These are phyloP conservation scores for Phalera bucephala DNA, from an alignment of 2,888 invertebrate genomes.

Conservation along the genomic window DNA sequence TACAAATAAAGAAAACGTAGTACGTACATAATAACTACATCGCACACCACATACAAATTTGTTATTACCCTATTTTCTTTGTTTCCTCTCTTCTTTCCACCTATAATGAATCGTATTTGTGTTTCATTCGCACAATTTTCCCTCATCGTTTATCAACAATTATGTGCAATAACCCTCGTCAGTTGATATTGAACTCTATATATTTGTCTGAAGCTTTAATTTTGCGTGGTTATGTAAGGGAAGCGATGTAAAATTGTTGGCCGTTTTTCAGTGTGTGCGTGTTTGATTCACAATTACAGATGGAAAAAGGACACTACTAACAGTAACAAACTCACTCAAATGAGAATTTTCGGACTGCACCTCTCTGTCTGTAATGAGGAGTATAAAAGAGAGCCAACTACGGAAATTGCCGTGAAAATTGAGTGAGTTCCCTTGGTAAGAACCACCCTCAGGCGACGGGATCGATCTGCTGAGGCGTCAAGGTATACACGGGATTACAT, in stretches of 20 bases:
- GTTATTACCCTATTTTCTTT: conserved; percentile 19
- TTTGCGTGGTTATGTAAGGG: neutral
- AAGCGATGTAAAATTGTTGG: conserved; percentile 14
- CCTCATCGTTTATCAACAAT: conserved; percentile 43
- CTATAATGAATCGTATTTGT: conserved; percentile 13
- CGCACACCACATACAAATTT: conserved; percentile 24
- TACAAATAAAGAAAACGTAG: conserved; percentile 37
- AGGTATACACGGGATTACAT: conserved; percentile 35
- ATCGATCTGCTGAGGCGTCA: conserved; percentile 58
- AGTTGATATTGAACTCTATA: conserved; percentile 15
- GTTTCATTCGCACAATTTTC: conserved; percentile 37
- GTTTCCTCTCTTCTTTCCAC: conserved; percentile 33
- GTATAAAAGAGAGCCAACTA: neutral
- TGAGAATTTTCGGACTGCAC: conserved; percentile 6
- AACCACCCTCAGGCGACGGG: conserved; percentile 44
- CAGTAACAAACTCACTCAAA: conserved; percentile 10
- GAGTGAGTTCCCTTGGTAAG: conserved; percentile 45
- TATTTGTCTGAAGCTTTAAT: conserved; percentile 3
- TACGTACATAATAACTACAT: conserved; percentile 20
- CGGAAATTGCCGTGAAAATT: conserved; percentile 6
- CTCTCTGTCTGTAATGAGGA: conserved; percentile 10
- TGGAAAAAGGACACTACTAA: conserved; percentile 25
- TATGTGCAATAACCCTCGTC: conserved; percentile 3
- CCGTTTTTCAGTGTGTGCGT: conserved; percentile 47
- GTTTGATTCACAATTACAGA: conserved; percentile 61